These are phyloP conservation scores for Leptopilina boulardi DNA, from an alignment of 1,140 invertebrate genomes.

Conservation along the genomic window DNA sequence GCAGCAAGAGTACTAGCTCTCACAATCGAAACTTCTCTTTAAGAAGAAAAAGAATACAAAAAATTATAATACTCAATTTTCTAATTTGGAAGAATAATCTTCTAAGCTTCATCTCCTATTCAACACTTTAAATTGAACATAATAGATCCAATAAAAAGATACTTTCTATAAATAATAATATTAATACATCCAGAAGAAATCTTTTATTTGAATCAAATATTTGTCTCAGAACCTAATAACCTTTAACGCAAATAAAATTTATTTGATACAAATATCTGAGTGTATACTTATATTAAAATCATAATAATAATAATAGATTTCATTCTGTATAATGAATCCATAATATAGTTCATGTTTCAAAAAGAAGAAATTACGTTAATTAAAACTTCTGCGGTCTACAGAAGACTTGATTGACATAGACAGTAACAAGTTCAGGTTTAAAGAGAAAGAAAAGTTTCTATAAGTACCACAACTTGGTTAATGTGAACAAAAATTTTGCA, in stretches of 20 bases:
- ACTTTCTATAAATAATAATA: too few species aligned
- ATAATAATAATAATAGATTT: too few species aligned
- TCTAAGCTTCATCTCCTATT: neutral
- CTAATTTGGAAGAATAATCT: neutral
- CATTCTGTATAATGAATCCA: neutral
- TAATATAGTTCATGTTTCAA: neutral
- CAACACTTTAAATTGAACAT: too few species aligned
- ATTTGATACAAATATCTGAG: too few species aligned
- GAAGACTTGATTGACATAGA: neutral
- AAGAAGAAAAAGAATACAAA: neutral
- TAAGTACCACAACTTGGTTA: conserved; percentile 13
- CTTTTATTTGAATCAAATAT: too few species aligned
- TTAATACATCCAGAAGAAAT: too few species aligned
- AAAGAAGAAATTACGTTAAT: neutral
- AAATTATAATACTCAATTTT: too few species aligned
- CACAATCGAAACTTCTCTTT: neutral
- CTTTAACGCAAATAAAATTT: too few species aligned
- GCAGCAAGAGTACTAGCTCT: neutral
- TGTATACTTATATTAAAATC: too few species aligned
- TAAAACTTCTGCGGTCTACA: neutral
- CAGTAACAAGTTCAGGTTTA: neutral
- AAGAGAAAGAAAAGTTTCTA: neutral
- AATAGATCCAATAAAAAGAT: too few species aligned
- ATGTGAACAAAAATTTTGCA: neutral
- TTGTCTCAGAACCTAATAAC: too few species aligned